Evolutionary conservation across 1,140 invertebrate species (phyloP).

Genomic region (Sycophaga agraensis): DNA sequence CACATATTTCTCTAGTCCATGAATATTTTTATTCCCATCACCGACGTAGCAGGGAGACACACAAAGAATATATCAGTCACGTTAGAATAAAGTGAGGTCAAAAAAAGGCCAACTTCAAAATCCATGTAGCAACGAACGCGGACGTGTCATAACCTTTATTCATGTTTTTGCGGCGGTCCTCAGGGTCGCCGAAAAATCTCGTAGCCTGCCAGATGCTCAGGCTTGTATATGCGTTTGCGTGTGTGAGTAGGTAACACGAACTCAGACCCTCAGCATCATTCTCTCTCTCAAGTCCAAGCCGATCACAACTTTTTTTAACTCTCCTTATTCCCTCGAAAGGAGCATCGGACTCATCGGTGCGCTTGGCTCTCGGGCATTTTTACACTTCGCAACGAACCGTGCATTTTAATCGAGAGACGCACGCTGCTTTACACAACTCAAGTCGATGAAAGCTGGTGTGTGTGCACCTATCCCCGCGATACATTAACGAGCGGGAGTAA

Average conservation of each 20-base stretch:
- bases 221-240: background rate
- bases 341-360: slow-evolving; percentile 10
- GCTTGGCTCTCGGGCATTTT: slow-evolving; percentile 8
- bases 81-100: too few species aligned
- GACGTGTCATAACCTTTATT: slow-evolving; percentile 15
- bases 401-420: slow-evolving; percentile 13
- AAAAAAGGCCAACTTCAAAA: too few species aligned
- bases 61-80: too few species aligned
- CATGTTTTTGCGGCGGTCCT: background rate
- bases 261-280: background rate
- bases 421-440: background rate
- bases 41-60: too few species aligned
- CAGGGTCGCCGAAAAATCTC: slow-evolving; percentile 13
- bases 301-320: too few species aligned
- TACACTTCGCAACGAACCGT: background rate
- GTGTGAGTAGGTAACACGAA: too few species aligned
- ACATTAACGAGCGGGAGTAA: background rate
- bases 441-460: background rate
- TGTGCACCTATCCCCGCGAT: background rate
- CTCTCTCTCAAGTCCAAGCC: slow-evolving; percentile 3
- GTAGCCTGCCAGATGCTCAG: slow-evolving; percentile 18
- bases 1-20: too few species aligned
- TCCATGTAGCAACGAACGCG: too few species aligned
- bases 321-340: too few species aligned
- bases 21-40: too few species aligned